Percentiles rank a stretch among this genome's conserved stretches.
Conservation (phyloP, 1,140 invertebrate species). For the Periplaneta americana region DNA sequence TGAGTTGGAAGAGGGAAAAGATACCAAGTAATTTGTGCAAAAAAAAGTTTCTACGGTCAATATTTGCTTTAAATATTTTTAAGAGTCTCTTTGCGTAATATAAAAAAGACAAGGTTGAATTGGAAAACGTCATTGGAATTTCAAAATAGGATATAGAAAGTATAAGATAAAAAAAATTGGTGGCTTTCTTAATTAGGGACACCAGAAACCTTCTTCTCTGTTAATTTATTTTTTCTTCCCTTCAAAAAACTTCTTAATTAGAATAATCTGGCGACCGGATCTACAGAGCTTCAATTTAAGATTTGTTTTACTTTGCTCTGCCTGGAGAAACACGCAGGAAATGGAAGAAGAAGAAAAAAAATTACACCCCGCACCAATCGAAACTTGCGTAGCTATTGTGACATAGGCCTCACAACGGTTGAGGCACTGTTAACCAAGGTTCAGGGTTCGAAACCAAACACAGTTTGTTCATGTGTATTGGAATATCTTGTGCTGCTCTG, state of each 20-base stretch:
- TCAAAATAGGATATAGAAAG: background rate
- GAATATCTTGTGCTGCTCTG: no score
- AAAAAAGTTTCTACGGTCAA: background rate
- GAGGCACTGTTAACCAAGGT: no score
- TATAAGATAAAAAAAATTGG: background rate
- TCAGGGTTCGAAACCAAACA: no score
- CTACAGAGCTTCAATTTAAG: background rate
- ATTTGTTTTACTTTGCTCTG: background rate
- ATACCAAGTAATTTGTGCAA: background rate
- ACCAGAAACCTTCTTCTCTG: conserved; percentile 2
- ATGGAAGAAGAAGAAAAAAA: no score
- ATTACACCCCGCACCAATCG: no score
- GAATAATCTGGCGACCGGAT: background rate
- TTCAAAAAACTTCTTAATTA: conserved; percentile 4
- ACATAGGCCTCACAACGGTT: no score
- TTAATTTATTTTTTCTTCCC: conserved; percentile 7
- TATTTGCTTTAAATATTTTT: conserved; percentile 10
- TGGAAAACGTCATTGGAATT: conserved; percentile 2
- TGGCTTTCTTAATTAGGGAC: conserved; percentile 9
- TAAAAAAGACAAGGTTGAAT: background rate
- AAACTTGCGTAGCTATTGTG: no score
- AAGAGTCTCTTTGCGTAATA: background rate
- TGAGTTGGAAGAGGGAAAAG: background rate
- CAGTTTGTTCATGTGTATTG: no score
- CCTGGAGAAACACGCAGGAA: background rate